These are phyloP conservation scores for Leucophenga maculata DNA, from an alignment of 2,888 invertebrate species.

Conservation along the genomic window DNA sequence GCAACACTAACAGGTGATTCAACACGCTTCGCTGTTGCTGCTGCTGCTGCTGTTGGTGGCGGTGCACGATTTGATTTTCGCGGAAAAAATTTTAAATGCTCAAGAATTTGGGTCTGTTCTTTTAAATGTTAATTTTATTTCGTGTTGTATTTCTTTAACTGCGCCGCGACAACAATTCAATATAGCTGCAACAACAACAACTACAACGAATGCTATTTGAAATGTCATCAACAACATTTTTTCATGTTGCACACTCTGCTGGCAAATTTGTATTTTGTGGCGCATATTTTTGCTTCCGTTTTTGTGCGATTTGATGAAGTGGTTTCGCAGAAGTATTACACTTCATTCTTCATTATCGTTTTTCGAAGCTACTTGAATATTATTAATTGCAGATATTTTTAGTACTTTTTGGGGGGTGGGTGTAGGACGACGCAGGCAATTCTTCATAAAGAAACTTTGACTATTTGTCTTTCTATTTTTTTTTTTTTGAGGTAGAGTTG, in stretches of 20 bases:
- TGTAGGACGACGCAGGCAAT: background rate
- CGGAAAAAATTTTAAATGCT: constrained; percentile 27
- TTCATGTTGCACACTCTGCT: constrained; percentile 24
- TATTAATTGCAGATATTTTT: constrained; percentile 10
- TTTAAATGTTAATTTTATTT: constrained; percentile 51
- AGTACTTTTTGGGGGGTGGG: background rate
- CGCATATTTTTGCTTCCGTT: constrained; percentile 16
- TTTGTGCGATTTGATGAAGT: background rate
- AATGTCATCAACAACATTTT: constrained; percentile 51
- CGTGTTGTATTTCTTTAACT: constrained; percentile 28
- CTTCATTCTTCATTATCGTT: background rate
- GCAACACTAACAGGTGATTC: constrained; percentile 53
- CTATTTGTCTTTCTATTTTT: background rate
- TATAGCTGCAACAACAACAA: constrained; percentile 36
- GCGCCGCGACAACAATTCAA: constrained; percentile 59
- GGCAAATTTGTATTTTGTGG: constrained; percentile 16
- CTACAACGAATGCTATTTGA: constrained; percentile 30
- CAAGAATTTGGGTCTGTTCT: constrained; percentile 52
- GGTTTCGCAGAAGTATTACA: background rate
- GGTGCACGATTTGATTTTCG: constrained; percentile 26
- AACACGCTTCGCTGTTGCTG: constrained; percentile 19
- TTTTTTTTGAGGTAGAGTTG: too few relatives aligned
- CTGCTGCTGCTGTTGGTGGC: background rate
- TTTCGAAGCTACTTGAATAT: constrained; percentile 1
- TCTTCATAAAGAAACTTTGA: constrained; percentile 5